phyloP scores from a whole-genome alignment of 1,140 invertebrate species.

The Ceratina japonica region DNA sequence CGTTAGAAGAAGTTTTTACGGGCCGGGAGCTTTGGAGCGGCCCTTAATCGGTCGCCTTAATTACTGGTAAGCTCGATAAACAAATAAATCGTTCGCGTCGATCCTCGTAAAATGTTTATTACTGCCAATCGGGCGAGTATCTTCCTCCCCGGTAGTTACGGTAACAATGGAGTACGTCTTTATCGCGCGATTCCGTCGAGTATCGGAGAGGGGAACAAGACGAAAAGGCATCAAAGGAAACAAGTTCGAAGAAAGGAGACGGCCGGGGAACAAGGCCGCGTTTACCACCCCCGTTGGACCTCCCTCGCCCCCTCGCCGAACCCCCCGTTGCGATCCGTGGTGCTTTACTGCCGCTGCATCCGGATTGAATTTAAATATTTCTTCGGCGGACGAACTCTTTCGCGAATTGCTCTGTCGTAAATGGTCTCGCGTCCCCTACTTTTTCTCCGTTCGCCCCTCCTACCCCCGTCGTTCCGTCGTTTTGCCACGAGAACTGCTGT shows the following conservation, averaged over 20 bases:
- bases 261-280: background rate
- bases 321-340: background rate
- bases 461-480: conserved; percentile 23
- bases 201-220: background rate
- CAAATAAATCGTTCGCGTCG: conserved; percentile 30
- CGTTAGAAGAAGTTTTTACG: too few species aligned
- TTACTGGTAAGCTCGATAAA: conserved; percentile 14
- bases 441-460: background rate
- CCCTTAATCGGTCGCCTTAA: conserved; percentile 1
- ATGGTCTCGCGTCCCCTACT: conserved; percentile 12
- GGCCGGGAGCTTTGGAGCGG: too few species aligned
- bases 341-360: conserved; percentile 54
- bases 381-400: conserved; percentile 62
- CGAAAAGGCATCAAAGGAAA: conserved; percentile 7
- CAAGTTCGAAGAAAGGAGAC: background rate
- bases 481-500: conserved; percentile 44
- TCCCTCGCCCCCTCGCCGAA: background rate
- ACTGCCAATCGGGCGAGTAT: background rate
- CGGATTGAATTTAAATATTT: conserved; percentile 71
- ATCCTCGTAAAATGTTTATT: conserved; percentile 44
- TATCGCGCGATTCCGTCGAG: background rate
- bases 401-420: conserved; percentile 61
- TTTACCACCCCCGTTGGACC: conserved; percentile 25
- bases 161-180: conserved; percentile 33
- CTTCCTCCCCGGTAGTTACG: background rate